Percentiles rank a stretch among this genome's conserved stretches.
These are phyloP conservation scores for Crocallis elinguaria DNA, from an alignment of 2,888 invertebrate species.

Conservation along the genomic window DNA sequence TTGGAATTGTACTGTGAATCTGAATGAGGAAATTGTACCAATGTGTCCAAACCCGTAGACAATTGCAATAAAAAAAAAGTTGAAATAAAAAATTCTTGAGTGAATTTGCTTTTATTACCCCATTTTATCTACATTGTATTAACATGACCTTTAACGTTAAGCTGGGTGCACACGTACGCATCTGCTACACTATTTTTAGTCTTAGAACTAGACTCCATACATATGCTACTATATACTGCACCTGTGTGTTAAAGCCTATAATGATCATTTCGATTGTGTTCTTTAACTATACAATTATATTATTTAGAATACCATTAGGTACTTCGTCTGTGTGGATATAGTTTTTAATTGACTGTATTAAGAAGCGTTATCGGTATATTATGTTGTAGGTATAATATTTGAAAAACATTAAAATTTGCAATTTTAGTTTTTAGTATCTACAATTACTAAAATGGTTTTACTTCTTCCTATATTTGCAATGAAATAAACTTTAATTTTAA, in stretches of 20 bases:
- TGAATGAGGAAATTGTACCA: no score
- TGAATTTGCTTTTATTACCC: neutral
- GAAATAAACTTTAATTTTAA: no score
- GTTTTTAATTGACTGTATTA: conserved; percentile 36
- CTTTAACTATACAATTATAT: conserved; percentile 11
- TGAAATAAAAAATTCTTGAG: no score
- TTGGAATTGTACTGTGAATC: no score
- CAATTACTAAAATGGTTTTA: no score
- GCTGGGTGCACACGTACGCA: conserved; percentile 48
- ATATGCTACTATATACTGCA: conserved; percentile 13
- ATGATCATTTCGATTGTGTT: conserved; percentile 5
- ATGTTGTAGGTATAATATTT: no score
- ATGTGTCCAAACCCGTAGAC: no score
- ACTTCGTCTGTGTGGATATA: conserved; percentile 48
- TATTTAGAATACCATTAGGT: conserved; percentile 50
- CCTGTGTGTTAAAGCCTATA: conserved; percentile 7
- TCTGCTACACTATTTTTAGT: conserved; percentile 63
- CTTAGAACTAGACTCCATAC: conserved; percentile 50
- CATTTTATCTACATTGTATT: conserved; percentile 11
- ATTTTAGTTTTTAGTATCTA: no score
- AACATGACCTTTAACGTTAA: conserved; percentile 53
- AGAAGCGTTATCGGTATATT: no score
- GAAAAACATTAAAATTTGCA: no score
- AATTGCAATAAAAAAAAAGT: no score
- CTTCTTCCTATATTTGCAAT: no score